Conservation (phyloP, 2,113 vertebrate genomes). For the Gallinago jamesoni region DNA sequence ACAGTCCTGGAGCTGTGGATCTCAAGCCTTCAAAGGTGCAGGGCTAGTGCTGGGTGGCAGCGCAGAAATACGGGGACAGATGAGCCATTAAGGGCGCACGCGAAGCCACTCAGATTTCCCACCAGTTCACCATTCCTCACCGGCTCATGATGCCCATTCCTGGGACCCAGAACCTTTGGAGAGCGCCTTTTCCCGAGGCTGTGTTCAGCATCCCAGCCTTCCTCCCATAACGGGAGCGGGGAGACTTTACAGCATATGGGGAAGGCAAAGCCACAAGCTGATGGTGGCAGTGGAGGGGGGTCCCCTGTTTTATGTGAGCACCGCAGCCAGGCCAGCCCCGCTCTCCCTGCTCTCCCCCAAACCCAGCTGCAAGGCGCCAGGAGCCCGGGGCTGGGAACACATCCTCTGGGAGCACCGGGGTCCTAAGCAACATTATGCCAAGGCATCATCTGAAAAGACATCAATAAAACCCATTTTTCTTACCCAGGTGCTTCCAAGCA, state of each 20-base stretch:
- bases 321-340: not conserved
- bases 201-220: not conserved
- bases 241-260: accelerated
- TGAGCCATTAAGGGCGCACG: accelerated
- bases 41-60: not conserved
- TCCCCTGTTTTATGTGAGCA: not conserved
- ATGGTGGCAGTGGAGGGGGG: not conserved
- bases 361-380: not conserved
- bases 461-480: slow-evolving; percentile 16
- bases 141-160: not conserved
- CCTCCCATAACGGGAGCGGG: accelerated
- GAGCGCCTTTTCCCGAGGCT: not conserved
- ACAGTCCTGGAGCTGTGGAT: not conserved
- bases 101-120: not conserved
- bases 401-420: not conserved
- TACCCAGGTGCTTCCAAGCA: not conserved
- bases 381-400: not conserved
- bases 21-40: not conserved
- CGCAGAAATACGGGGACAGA: not conserved
- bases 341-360: not conserved
- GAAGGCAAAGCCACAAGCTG: not conserved
- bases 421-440: not conserved
- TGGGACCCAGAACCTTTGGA: not conserved
- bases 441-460: slow-evolving; percentile 39
- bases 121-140: not conserved